A percentile compares a stretch with the other conserved stretches of the same genome.
phyloP scores from a whole-genome alignment of 2,113 vertebrate genomes.

The Gobio gobio region DNA sequence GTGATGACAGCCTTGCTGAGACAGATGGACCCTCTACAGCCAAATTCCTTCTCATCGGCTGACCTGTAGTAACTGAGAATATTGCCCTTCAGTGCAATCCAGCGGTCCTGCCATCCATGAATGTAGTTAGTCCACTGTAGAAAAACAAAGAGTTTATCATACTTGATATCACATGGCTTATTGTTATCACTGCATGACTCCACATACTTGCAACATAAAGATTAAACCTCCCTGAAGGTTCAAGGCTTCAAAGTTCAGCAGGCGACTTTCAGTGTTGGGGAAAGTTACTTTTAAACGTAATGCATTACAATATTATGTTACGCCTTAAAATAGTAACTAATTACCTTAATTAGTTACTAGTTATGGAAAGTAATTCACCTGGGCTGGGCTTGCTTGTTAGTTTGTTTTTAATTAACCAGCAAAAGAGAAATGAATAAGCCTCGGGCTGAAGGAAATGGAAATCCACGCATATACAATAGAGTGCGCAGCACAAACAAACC shows the following conservation, averaged over 20 bases:
- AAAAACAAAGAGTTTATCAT: conserved; percentile 39
- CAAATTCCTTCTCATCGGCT: conserved; percentile 93
- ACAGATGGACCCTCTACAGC: conserved; percentile 95
- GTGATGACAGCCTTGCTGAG: conserved; percentile 96
- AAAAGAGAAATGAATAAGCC: too few relatives aligned
- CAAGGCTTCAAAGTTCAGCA: conserved; percentile 9
- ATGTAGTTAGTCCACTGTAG: conserved; percentile 98
- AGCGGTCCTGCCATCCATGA: conserved; percentile 98
- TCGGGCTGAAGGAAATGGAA: too few relatives aligned
- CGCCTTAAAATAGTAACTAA: too few relatives aligned
- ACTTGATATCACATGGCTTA: not conserved
- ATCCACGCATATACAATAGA: too few relatives aligned
- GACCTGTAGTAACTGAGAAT: conserved; percentile 97
- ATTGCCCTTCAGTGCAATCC: conserved; percentile 94
- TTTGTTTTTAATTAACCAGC: too few relatives aligned
- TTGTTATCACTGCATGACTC: not conserved
- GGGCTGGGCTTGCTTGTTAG: too few relatives aligned
- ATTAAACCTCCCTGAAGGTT: not conserved
- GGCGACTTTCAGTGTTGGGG: not conserved
- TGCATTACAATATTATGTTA: too few relatives aligned
- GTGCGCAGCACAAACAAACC: too few relatives aligned
- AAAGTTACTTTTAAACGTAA: too few relatives aligned
- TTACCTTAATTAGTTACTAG: too few relatives aligned
- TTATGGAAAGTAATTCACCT: too few relatives aligned
- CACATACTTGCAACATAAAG: conserved; percentile 2